Percentiles rank a stretch among this genome's conserved stretches.
Evolutionary conservation across 64 coral and sea anemone species (phyloP).

Genomic region (Actinia equina): DNA sequence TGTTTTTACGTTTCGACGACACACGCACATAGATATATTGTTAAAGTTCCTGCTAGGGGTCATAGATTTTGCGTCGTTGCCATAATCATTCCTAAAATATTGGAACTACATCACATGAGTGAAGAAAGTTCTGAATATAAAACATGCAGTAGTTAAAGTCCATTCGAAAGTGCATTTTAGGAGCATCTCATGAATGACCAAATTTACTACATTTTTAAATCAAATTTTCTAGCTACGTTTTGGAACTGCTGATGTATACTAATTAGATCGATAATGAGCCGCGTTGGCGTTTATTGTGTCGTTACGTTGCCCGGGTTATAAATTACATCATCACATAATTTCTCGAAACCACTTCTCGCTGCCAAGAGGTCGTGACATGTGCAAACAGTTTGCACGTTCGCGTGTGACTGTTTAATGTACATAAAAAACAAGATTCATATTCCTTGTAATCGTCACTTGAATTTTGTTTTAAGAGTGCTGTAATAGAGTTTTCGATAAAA

Average conservation of each 20-base stretch:
- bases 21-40: background rate
- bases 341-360: background rate
- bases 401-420: background rate
- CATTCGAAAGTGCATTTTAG: background rate
- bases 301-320: slow-evolving; percentile 1
- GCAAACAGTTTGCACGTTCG: background rate
- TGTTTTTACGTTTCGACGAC: background rate
- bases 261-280: background rate
- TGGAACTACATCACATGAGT: background rate
- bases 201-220: background rate
- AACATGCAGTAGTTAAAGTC: background rate
- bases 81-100: background rate
- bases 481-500: background rate
- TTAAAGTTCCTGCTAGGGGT: background rate
- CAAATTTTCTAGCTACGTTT: background rate
- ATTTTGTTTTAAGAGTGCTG: background rate
- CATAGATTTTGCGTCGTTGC: background rate
- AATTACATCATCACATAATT: slow-evolving; percentile 13
- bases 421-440: background rate
- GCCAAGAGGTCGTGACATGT: background rate
- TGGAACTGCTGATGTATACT: background rate
- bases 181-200: background rate
- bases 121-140: background rate
- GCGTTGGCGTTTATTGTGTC: background rate
- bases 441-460: background rate